phyloP scores from a whole-genome alignment of 2,888 invertebrate species.

The Diadromus collaris region DNA sequence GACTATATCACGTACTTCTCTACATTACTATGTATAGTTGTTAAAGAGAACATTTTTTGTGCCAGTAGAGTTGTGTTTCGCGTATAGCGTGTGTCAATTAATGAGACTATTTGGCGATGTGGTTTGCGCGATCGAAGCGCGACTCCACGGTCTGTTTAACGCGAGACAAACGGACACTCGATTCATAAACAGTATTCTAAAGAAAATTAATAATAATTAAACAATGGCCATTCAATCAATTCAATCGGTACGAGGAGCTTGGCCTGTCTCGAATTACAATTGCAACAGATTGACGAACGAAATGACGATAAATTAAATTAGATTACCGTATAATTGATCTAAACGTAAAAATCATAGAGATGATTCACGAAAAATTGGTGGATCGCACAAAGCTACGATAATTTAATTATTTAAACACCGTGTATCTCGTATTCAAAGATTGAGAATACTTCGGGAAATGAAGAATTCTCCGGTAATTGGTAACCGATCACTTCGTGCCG shows the following conservation, averaged over 20 bases:
- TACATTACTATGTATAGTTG: slow-evolving; percentile 8
- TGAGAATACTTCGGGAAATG: background rate
- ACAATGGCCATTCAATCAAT: slow-evolving; percentile 6
- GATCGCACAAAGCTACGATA: slow-evolving; percentile 31
- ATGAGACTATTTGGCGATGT: slow-evolving; percentile 17
- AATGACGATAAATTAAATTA: slow-evolving; percentile 13
- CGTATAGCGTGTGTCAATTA: slow-evolving; percentile 54
- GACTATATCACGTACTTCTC: slow-evolving; percentile 11
- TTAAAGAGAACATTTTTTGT: slow-evolving; percentile 25
- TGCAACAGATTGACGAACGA: background rate
- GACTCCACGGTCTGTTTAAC: background rate
- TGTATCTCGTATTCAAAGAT: slow-evolving; percentile 4
- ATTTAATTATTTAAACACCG: background rate
- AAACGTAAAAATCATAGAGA: background rate
- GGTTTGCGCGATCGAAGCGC: background rate
- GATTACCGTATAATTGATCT: background rate
- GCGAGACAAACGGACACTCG: background rate
- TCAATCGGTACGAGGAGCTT: background rate
- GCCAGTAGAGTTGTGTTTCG: slow-evolving; percentile 49
- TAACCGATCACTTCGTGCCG: background rate
- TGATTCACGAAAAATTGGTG: slow-evolving; percentile 11
- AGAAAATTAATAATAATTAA: background rate
- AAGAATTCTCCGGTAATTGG: slow-evolving; percentile 8
- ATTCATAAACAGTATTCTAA: slow-evolving; percentile 29
- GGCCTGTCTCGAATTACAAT: background rate